A percentile compares a stretch with the other conserved stretches of the same genome.
phyloP scores from a whole-genome alignment of 1,140 invertebrate species.

The Drosophila hydei region DNA sequence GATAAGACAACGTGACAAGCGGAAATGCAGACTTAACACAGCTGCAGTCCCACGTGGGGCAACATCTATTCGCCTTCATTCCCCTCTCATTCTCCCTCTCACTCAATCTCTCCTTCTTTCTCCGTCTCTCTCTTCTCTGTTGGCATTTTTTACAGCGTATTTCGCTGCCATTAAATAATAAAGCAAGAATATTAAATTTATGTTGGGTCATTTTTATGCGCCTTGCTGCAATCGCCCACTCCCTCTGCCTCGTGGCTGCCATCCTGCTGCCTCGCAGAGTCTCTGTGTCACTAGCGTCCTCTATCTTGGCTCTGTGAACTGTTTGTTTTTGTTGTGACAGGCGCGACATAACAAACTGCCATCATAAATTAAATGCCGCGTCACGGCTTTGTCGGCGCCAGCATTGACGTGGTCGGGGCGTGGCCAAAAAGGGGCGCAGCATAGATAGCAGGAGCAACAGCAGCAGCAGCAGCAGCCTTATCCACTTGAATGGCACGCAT shows the following conservation, averaged over 20 bases:
- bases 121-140: background rate
- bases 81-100: background rate
- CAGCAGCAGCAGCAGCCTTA: conserved; percentile 15
- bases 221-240: conserved; percentile 16
- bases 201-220: conserved; percentile 81
- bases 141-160: background rate
- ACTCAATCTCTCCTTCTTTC: background rate
- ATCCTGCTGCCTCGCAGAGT: conserved; percentile 18
- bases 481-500: conserved; percentile 40
- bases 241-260: background rate
- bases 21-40: conserved; percentile 22
- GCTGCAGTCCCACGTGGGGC: background rate
- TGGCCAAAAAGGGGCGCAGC: conserved; percentile 18
- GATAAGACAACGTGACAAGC: conserved; percentile 22
- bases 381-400: conserved; percentile 64
- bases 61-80: background rate
- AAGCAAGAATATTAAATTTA: conserved; percentile 83
- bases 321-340: conserved; percentile 81
- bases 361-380: conserved; percentile 82
- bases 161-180: conserved; percentile 77
- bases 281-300: conserved; percentile 45
- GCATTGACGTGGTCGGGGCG: conserved; percentile 8
- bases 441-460: conserved; percentile 43
- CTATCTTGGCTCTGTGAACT: conserved; percentile 58
- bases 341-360: conserved; percentile 82